Base-by-base conservation (phyloP, 2,888 invertebrate species). In the Branchipolynoe longqiensis region DNA sequence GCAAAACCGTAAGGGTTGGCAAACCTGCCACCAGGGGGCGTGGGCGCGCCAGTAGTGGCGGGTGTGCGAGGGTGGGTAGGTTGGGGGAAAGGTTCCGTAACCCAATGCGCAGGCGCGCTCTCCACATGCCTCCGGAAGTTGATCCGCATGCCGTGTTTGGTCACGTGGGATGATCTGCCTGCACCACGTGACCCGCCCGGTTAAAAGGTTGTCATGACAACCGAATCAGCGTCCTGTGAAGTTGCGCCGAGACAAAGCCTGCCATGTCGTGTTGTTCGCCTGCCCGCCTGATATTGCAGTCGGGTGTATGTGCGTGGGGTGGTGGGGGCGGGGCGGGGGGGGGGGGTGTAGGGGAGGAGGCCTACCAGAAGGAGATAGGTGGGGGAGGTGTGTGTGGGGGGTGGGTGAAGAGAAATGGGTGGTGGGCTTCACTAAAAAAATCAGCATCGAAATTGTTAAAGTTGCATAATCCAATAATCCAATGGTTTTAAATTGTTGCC, bases 151-250 rank as follows among this genome's bases (percentile, higher is more conserved):
- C 54, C 48, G 41, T 78, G 69, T 28, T 78, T 78, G 78, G 41
- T 69, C 69, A 33, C 3, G 69, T 33, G 36, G 48, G 28, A 3
- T 48, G 78, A 41, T 25, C 28, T 18, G 3, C 3, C 14, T 31
- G 78, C 48, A 78, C 78, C 78, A 3, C 48, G 41, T 78, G 78
- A 78, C 78, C 78, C n/a, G 6, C 14, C 48, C n/a, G 40, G 78
- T 78, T 78, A 78, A 54, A 54, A 54, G 41, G 78, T 78, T 48
- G 41, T 31, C 54, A 78, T 78, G 78, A 54, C 78, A 78, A 78
- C 78, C 48, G 54, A 48, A 25, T 40, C 41, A 41, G 8, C 22
- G 78, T 48, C 78, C 48, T 54, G 48, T 41, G 78, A 78, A 54
- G 48, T 78, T 2, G 6, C 28, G 48, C 18, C 38, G 48, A 78